phyloP scores from a whole-genome alignment of 2,113 vertebrate species.

The Oncorhynchus masou region DNA sequence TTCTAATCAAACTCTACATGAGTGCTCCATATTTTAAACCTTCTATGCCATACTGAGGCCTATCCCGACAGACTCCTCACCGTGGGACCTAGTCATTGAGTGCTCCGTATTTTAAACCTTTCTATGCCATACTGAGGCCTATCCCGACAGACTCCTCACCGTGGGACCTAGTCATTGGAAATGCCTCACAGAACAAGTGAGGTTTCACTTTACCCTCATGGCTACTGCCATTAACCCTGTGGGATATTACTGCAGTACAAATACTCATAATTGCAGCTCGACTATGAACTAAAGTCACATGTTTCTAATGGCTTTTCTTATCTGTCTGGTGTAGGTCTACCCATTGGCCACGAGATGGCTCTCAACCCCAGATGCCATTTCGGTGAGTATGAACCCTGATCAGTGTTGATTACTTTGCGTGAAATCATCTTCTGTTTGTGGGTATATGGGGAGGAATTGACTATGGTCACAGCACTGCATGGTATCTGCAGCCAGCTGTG shows the following conservation, averaged over 20 bases:
- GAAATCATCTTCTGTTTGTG: too few relatives aligned
- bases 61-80: constrained; percentile 84
- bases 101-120: too few relatives aligned
- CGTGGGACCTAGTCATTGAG: constrained; percentile 79
- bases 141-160: constrained; percentile 81
- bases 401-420: too few relatives aligned
- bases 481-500: constrained; percentile 84
- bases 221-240: constrained; percentile 64
- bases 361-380: background rate
- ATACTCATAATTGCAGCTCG: background rate
- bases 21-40: too few relatives aligned
- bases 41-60: constrained; percentile 66
- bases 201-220: constrained; percentile 77
- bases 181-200: constrained; percentile 84
- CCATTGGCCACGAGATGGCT: background rate
- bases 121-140: constrained; percentile 71
- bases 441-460: too few relatives aligned
- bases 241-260: constrained; percentile 81
- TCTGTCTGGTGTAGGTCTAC: background rate
- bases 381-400: background rate
- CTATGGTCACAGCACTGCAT: constrained; percentile 63
- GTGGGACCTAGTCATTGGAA: constrained; percentile 83
- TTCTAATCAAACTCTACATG: too few relatives aligned
- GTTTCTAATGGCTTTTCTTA: background rate
- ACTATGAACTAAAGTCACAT: background rate